Conservation (phyloP, 2,113 vertebrate species). For the Sarotherodon lohbergeri region DNA sequence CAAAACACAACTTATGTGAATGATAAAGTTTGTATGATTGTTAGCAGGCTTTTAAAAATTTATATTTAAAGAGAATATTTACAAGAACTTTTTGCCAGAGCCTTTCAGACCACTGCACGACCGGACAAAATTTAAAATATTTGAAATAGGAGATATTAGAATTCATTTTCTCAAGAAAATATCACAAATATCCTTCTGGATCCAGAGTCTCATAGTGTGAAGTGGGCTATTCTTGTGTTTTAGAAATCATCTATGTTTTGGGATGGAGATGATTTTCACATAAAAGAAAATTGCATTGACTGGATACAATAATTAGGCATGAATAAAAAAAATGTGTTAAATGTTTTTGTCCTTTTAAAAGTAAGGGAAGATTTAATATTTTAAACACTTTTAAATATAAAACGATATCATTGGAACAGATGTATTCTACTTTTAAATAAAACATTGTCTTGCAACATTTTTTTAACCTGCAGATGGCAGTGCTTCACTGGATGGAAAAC, state of each 20-base stretch:
- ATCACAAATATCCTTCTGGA: background rate
- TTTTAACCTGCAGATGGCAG: background rate
- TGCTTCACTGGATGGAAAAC: background rate
- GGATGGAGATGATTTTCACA: background rate
- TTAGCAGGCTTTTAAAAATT: background rate
- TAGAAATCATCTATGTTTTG: background rate
- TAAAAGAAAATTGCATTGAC: background rate
- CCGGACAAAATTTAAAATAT: fast-evolving
- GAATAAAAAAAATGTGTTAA: fast-evolving
- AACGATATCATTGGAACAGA: background rate
- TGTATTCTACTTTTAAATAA: background rate
- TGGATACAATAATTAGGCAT: background rate
- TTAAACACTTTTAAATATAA: background rate
- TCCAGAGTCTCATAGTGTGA: background rate
- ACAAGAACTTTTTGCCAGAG: fast-evolving
- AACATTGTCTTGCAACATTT: background rate
- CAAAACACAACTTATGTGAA: background rate
- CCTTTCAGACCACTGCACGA: background rate
- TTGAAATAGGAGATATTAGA: background rate
- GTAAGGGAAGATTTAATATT: background rate
- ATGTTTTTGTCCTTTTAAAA: background rate
- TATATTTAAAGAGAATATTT: background rate
- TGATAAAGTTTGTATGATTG: fast-evolving
- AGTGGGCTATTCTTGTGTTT: background rate
- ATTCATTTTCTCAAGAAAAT: background rate